phyloP scores from a whole-genome alignment of 1,140 invertebrate species.

The Piezodorus guildinii region DNA sequence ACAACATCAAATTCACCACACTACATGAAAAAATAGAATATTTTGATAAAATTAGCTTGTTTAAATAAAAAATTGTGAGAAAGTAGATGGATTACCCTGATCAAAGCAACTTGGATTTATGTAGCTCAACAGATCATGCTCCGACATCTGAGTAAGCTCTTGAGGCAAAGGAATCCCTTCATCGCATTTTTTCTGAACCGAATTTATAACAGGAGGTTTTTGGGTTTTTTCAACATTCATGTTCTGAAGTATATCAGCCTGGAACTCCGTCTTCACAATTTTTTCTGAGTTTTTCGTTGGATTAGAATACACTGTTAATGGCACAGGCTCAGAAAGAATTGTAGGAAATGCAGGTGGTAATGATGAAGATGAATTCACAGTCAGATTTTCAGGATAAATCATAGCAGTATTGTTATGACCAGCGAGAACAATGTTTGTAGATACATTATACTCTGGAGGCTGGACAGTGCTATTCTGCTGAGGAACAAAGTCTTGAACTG shows the following conservation, averaged over 20 bases:
- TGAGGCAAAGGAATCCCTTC: conserved; percentile 39
- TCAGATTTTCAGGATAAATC: neutral
- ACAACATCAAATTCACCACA: too few relatives aligned
- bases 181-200: conserved; percentile 20
- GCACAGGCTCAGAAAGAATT: neutral
- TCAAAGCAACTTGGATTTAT: conserved; percentile 79
- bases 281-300: too few relatives aligned
- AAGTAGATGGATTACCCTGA: conserved; percentile 40
- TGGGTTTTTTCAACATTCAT: too few relatives aligned
- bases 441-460: too few relatives aligned
- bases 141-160: conserved; percentile 66
- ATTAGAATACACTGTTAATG: too few relatives aligned
- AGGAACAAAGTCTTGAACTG: conserved; percentile 2
- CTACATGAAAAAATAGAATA: too few relatives aligned
- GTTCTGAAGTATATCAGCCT: too few relatives aligned
- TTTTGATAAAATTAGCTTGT: neutral
- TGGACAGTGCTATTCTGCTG: neutral
- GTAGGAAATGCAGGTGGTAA: neutral
- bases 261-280: too few relatives aligned
- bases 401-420: too few relatives aligned
- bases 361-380: neutral
- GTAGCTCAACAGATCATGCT: conserved; percentile 70
- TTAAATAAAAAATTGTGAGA: conserved; percentile 10
- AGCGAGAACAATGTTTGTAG: too few relatives aligned
- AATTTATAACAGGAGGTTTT: too few relatives aligned